Conservation (phyloP, 2,797 vertebrate species). For the Cetoscarus ocellatus region DNA sequence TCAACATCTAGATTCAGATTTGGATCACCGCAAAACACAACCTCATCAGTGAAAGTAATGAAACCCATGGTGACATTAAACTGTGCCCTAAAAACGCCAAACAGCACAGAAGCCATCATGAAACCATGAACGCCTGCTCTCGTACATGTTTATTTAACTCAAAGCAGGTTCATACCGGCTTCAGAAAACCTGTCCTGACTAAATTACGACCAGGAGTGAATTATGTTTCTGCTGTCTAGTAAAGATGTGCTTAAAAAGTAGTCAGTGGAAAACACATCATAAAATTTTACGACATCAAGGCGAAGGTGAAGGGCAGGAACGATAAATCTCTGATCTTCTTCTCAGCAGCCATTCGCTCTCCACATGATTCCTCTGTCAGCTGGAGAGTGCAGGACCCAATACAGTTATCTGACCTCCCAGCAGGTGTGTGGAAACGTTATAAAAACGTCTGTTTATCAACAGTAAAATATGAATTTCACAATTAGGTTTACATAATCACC, state of each 20-base stretch:
- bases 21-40: too few species aligned
- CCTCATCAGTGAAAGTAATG: too few species aligned
- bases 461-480: constrained; percentile 7
- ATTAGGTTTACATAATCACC: neutral
- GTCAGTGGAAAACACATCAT: constrained; percentile 72
- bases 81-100: neutral
- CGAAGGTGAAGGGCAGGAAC: constrained; percentile 46
- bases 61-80: too few species aligned
- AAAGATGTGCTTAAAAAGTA: constrained; percentile 78
- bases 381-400: constrained; percentile 27
- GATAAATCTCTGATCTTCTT: constrained; percentile 67
- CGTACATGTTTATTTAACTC: neutral
- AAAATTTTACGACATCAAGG: constrained; percentile 71
- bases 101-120: neutral
- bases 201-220: constrained; percentile 66
- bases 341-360: constrained; percentile 44
- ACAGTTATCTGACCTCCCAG: constrained; percentile 38
- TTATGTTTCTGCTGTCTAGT: constrained; percentile 70
- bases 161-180: constrained; percentile 52
- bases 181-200: constrained; percentile 52
- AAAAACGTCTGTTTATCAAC: neutral
- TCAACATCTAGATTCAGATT: too few species aligned
- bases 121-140: constrained; percentile 12
- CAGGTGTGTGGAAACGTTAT: constrained; percentile 18
- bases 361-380: constrained; percentile 48